These are phyloP conservation scores for Aphaenogaster floridana DNA, from an alignment of 1,140 invertebrate species.

Conservation along the genomic window DNA sequence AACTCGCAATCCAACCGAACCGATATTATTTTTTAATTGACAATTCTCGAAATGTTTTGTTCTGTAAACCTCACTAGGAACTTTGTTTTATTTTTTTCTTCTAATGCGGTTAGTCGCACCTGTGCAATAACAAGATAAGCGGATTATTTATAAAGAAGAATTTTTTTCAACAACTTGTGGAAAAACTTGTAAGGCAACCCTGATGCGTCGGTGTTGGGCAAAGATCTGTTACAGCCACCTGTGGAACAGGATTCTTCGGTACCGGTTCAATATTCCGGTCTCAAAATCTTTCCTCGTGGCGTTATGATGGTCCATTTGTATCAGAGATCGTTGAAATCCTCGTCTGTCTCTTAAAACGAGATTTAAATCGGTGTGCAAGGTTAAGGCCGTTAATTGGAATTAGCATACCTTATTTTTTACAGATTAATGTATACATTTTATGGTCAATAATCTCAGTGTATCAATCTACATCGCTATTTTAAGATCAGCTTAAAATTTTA, in stretches of 20 bases:
- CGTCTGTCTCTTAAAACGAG: neutral
- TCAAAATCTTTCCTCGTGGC: conserved; percentile 33
- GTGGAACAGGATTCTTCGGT: conserved; percentile 63
- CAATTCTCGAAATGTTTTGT: neutral
- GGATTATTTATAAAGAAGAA: conserved; percentile 6
- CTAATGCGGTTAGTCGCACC: neutral
- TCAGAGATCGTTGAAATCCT: neutral
- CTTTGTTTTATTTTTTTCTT: neutral
- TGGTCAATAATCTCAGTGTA: neutral
- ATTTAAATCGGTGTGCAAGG: neutral
- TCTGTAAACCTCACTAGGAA: neutral
- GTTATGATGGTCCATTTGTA: conserved; percentile 16
- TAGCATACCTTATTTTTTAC: neutral
- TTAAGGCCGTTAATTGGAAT: conserved; percentile 41
- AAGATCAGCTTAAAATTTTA: neutral
- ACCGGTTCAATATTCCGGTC: conserved; percentile 63
- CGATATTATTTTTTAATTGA: conserved; percentile 23
- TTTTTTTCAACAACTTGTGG: neutral
- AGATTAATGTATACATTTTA: neutral
- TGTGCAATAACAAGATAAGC: neutral
- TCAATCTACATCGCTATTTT: neutral
- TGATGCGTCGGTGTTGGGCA: conserved; percentile 25
- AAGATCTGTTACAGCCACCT: conserved; percentile 61
- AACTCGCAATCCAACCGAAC: neutral
- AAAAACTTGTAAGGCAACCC: conserved; percentile 30